Conservation (phyloP, 2,888 invertebrate genomes). For the Tipula unca region DNA sequence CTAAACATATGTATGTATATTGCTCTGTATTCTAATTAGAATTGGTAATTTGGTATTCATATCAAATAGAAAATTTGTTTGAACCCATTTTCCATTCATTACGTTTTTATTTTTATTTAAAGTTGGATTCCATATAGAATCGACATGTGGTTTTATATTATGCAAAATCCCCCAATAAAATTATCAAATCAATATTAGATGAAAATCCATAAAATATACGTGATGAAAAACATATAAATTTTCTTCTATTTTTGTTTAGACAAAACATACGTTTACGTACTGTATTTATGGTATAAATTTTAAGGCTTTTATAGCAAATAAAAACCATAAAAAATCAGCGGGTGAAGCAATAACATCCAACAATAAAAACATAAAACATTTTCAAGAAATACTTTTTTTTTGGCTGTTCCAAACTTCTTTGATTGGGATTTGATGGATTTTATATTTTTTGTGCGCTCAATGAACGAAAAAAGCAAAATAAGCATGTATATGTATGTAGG, state of each 20-base stretch:
- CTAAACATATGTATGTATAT: too few species aligned
- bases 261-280: not conserved
- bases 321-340: not conserved
- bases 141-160: not conserved
- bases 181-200: not conserved
- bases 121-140: not conserved
- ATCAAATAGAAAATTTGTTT: too few species aligned
- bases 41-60: too few species aligned
- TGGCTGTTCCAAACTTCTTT: not conserved
- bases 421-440: slow-evolving; percentile 14
- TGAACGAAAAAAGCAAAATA: not conserved
- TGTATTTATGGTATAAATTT: not conserved
- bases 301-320: not conserved
- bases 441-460: not conserved
- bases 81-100: too few species aligned
- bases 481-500: not conserved
- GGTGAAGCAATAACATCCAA: not conserved
- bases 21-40: too few species aligned
- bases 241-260: not conserved
- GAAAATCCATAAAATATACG: not conserved
- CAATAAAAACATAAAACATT: not conserved
- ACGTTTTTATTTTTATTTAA: too few species aligned
- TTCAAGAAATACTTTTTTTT: not conserved
- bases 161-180: not conserved
- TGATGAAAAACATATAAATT: not conserved